These are phyloP conservation scores for Sesamia nonagrioides DNA, from an alignment of 1,140 invertebrate species.

Conservation along the genomic window DNA sequence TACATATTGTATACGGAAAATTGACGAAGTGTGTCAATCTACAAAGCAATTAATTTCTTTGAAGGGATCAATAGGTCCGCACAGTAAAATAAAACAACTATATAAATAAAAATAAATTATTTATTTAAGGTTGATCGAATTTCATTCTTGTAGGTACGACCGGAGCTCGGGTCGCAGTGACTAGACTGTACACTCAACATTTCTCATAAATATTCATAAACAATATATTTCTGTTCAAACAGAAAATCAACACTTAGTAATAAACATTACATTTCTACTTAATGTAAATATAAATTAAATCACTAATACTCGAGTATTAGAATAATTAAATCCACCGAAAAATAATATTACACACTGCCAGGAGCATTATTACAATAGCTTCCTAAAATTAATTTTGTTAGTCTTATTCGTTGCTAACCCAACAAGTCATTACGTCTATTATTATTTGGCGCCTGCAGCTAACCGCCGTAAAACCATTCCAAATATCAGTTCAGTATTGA, in stretches of 20 bases:
- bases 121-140: constrained; percentile 83
- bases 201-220: constrained; percentile 82
- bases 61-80: too few relatives aligned
- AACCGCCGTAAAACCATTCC: constrained; percentile 59
- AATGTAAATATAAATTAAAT: constrained; percentile 82
- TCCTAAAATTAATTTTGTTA: constrained; percentile 82
- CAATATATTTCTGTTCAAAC: constrained; percentile 83
- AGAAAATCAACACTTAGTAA: constrained; percentile 86
- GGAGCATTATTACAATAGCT: constrained; percentile 71
- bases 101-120: constrained; percentile 84
- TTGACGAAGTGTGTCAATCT: too few relatives aligned
- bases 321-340: constrained; percentile 83
- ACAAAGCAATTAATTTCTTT: too few relatives aligned
- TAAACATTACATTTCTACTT: constrained; percentile 84
- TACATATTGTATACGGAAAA: too few relatives aligned
- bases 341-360: constrained; percentile 81
- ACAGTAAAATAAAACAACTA: constrained; percentile 66
- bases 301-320: constrained; percentile 87
- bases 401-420: constrained; percentile 79
- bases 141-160: constrained; percentile 73
- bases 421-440: constrained; percentile 63
- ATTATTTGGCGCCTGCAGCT: constrained; percentile 57
- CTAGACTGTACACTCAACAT: constrained; percentile 87
- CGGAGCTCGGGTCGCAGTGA: constrained; percentile 84
- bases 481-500: constrained; percentile 59